A percentile compares a stretch with the other conserved stretches of the same genome.
These are phyloP conservation scores for Pogonocherus hispidulus DNA, from an alignment of 2,888 invertebrate genomes.

Conservation along the genomic window DNA sequence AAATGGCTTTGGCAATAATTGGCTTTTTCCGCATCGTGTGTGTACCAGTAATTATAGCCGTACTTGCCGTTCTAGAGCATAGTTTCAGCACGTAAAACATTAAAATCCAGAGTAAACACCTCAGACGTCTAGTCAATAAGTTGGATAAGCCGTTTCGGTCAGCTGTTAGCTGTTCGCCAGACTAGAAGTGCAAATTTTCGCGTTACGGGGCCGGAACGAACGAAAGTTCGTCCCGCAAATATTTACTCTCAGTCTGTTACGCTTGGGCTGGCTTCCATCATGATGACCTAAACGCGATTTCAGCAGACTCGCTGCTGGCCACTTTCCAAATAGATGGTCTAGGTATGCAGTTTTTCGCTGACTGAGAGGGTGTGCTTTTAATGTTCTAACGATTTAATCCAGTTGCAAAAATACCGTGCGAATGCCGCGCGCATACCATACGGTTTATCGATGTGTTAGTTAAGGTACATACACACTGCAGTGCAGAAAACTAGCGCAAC, in stretches of 20 bases:
- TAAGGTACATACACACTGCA: no score
- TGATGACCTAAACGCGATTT: constrained; percentile 25
- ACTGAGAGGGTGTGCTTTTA: not conserved
- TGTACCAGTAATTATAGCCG: no score
- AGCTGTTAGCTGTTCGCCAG: constrained; percentile 33
- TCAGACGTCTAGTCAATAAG: constrained; percentile 35
- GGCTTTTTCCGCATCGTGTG: no score
- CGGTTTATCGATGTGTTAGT: no score
- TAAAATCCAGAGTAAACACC: constrained; percentile 31
- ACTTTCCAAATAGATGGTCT: constrained; percentile 20
- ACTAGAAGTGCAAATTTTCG: constrained; percentile 29
- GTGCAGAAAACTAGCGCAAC: no score
- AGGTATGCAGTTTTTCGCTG: not conserved
- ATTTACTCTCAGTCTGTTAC: constrained; percentile 40
- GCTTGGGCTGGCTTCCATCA: constrained; percentile 22
- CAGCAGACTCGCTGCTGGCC: constrained; percentile 16
- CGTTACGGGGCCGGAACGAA: constrained; percentile 30
- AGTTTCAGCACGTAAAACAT: not conserved
- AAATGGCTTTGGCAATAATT: no score
- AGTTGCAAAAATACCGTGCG: no score
- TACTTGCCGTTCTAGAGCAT: no score
- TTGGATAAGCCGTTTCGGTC: constrained; percentile 28
- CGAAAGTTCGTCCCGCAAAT: constrained; percentile 43
- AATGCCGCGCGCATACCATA: no score
- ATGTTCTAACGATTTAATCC: no score